Base-by-base conservation (phyloP, 92 coral and sea anemone species). In the Porites rus region DNA sequence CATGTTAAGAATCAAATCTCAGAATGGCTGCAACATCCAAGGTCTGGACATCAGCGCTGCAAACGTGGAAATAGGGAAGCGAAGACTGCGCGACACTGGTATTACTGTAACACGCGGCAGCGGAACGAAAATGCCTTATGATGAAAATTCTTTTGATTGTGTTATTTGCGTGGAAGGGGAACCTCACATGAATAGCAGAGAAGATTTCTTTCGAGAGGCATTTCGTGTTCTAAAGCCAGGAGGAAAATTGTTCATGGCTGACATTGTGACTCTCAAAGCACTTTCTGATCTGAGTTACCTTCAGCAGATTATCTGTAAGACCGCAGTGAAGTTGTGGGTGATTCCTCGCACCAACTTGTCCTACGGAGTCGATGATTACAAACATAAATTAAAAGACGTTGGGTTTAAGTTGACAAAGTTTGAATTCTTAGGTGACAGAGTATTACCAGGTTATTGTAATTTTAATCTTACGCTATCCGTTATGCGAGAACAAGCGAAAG, bases 401-500 rank as follows among this genome's bases (percentile, higher is more conserved):
- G 31, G 31, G 31, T 28, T 28, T 1, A 28, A 28, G 31, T 28
- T 28, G 31, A 28, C 31, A 28, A 28, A 28, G 31, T 28, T 28
- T 28, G 28, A 28, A 28, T 28, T 28, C 31, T 28, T 28, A 28
- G 31, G 31, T 28, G 31, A 28, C 31, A 28, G 31, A 3, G 31
- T 28, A 28, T 28, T 28, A 28, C 31, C 31, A 28, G 31, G 31
- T 28, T 28, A 28, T 28, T 28, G 31, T 28, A 28, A 28, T 28
- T 28, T 80, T n/a, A 84, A 87, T 46, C 65, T 76, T 51, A 76
- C 76, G 7, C 64, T 78, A 17, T 72, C 84, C 13, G 88, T 75
- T 60, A 81, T 90, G 10, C 90, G 90, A 25, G 79, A 79, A 79
- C 90, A 78, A 81, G 88, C 90, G 8, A 28, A 28, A 28, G 31